A percentile compares a stretch with the other conserved stretches of the same genome.
Evolutionary conservation across 2,888 invertebrate species (phyloP).

Genomic region (Clunio marinus): DNA sequence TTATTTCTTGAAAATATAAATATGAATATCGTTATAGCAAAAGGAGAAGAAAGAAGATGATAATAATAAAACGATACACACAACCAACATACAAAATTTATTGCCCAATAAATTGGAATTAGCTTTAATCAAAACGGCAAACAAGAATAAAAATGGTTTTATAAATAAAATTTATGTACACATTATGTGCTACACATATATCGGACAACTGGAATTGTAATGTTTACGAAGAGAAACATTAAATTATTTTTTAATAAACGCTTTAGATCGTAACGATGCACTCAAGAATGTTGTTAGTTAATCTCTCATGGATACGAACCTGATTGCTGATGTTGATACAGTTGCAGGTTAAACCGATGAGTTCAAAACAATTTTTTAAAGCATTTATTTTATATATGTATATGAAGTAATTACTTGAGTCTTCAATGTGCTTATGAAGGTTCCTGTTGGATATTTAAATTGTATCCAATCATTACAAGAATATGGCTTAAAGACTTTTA

Average conservation of each 20-base stretch:
- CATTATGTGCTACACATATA: conserved; percentile 38
- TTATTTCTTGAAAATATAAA: conserved; percentile 30
- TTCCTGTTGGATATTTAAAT: too few species aligned
- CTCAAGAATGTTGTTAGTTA: conserved; percentile 3
- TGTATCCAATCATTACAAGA: too few species aligned
- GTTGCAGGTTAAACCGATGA: too few species aligned
- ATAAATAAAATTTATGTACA: conserved; percentile 39
- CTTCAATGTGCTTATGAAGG: too few species aligned
- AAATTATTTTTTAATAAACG: conserved; percentile 8
- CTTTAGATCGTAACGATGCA: not conserved
- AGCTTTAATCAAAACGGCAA: conserved; percentile 40
- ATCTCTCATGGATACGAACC: too few species aligned
- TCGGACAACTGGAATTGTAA: not conserved
- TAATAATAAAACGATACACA: conserved; percentile 36
- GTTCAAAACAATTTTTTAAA: too few species aligned
- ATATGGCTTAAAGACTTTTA: too few species aligned
- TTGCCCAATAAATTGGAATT: conserved; percentile 40
- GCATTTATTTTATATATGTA: too few species aligned
- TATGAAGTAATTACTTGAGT: too few species aligned
- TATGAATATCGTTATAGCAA: conserved; percentile 18
- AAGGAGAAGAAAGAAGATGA: conserved; percentile 22
- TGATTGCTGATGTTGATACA: too few species aligned
- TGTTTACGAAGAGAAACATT: conserved; percentile 12
- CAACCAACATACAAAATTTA: conserved; percentile 38
- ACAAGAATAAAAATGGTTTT: conserved; percentile 39